These are phyloP conservation scores for Tetragonula carbonaria DNA, from an alignment of 2,888 invertebrate species.

Conservation along the genomic window DNA sequence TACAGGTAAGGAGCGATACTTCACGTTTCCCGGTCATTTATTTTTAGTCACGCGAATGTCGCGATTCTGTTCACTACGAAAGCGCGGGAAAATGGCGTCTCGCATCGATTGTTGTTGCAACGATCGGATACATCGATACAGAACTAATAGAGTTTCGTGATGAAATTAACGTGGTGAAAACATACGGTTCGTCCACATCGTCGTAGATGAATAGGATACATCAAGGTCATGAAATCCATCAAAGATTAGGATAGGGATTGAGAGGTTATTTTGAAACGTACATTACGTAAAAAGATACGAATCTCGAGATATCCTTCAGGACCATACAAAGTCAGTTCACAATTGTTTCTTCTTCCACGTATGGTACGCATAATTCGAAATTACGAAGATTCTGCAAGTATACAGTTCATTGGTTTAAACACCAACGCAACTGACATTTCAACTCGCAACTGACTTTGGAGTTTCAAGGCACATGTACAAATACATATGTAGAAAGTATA, in stretches of 20 bases:
- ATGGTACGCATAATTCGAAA: background rate
- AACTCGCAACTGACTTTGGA: background rate
- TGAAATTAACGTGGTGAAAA: background rate
- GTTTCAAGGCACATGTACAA: background rate
- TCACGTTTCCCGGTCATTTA: conserved; percentile 1
- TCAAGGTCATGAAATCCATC: too few relatives aligned
- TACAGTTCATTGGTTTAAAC: background rate
- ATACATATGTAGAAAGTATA: too few relatives aligned
- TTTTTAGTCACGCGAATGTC: conserved; percentile 17
- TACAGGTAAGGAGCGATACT: background rate
- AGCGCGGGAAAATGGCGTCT: background rate
- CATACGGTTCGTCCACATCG: background rate
- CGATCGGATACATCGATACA: background rate
- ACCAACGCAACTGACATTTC: background rate
- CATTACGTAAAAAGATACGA: background rate
- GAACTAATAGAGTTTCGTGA: background rate
- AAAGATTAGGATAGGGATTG: background rate
- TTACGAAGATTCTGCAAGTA: background rate
- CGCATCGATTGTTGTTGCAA: too few relatives aligned
- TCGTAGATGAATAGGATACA: background rate
- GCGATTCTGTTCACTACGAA: background rate
- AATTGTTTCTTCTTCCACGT: too few relatives aligned
- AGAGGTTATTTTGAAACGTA: background rate
- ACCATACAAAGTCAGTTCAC: too few relatives aligned
- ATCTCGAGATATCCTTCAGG: background rate